Evolutionary conservation across 1,140 invertebrate species (phyloP).

Genomic region (Sarcophaga peregrina): DNA sequence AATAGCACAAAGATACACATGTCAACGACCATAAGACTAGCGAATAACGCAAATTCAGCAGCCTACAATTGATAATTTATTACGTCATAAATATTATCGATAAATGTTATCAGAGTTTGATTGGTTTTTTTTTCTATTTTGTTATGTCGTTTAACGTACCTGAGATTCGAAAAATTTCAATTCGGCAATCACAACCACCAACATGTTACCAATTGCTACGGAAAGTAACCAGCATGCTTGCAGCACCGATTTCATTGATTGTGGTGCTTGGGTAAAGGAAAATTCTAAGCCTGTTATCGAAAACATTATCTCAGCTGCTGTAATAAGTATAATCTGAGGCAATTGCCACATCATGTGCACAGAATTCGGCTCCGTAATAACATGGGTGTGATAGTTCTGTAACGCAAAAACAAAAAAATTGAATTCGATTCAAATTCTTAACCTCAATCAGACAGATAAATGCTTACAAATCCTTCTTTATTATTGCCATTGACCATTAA

Average conservation of each 20-base stretch:
- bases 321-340: conserved; percentile 89
- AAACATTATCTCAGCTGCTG: conserved; percentile 89
- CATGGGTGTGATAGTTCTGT: conserved; percentile 39
- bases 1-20: conserved; percentile 84
- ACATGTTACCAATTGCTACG: conserved; percentile 89
- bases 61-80: conserved; percentile 69
- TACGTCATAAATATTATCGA: too few species aligned
- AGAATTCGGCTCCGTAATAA: conserved; percentile 74
- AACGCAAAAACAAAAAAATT: conserved; percentile 68
- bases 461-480: conserved; percentile 44
- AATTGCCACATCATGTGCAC: conserved; percentile 86
- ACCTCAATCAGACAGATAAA: not conserved
- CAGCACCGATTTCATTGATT: conserved; percentile 92
- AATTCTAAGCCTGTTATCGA: conserved; percentile 92
- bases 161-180: conserved; percentile 53
- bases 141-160: conserved; percentile 18
- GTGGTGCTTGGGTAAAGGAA: conserved; percentile 89
- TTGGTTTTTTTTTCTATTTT: not conserved
- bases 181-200: conserved; percentile 78
- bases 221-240: conserved; percentile 91
- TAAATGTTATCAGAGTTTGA: conserved; percentile 1
- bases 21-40: conserved; percentile 82
- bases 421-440: conserved; percentile 49
- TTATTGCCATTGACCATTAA: conserved; percentile 66
- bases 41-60: conserved; percentile 87